Evolutionary conservation across 1,140 invertebrate species (phyloP), one percentile per base, ranked within the genome.

Genomic region (Drosophila trapezifrons): DNA sequence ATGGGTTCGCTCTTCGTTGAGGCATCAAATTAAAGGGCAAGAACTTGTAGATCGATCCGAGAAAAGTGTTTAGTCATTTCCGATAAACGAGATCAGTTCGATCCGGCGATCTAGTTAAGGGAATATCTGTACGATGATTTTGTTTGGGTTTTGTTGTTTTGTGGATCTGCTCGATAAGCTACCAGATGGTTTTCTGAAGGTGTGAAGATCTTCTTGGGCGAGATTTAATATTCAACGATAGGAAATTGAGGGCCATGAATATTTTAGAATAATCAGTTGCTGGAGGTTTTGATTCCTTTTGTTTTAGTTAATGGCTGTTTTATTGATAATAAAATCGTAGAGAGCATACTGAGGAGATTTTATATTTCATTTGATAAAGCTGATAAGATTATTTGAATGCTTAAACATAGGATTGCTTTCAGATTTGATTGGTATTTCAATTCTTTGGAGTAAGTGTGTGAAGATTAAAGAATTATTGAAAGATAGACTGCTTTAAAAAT

Each of bases 31-130:
- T 84, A 85, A 56, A 60, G 51, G 45, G 42, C 67, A 71, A 22
- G 43, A 76, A 76, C 80, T 67, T 72, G 80, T 80, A 80, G 78
- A 40, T 66, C 72, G 72, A 84, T 83, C 60, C 76, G 49, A 32
- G 38, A 46, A 76, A 70, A 79, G 55, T 66, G 78, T 65, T 79
- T 59, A 65, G 65, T 83, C 80, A 83, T 84, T 83, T 84, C 76
- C 80, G 57, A 83, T 67, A 59, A 45, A 64, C 57, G 52, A 73
- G 66, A 69, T 35, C 22, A n/a, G 65, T 25, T 72, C 37, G 40
- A 56, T 62, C 27, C n/a, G 46, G 60, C 29, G 62, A 78, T 82
- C 79, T 77, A 73, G 67, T 77, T 56, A 76, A 40, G 45, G 13
- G 51, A 42, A 52, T 38, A 69, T 45, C 67, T 70, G 38, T 55